phyloP scores from a whole-genome alignment of 2,113 vertebrate species.

The Tragelaphus strepsiceros region DNA sequence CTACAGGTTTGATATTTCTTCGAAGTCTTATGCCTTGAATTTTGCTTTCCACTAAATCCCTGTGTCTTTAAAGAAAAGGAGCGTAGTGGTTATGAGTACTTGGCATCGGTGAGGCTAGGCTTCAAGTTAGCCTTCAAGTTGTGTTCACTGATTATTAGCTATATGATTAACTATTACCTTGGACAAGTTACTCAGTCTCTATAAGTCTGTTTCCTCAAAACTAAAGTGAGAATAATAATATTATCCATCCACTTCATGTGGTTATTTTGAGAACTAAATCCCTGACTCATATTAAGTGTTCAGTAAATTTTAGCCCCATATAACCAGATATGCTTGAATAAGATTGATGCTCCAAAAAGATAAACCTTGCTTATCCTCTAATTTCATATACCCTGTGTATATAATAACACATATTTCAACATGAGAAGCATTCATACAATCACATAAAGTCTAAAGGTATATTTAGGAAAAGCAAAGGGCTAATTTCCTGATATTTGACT shows the following conservation, averaged over 20 bases:
- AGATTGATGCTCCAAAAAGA: neutral
- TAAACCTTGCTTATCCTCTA: neutral
- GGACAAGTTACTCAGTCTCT: neutral
- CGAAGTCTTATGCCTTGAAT: neutral
- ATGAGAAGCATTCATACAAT: neutral
- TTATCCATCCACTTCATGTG: neutral
- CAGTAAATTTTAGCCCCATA: neutral
- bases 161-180: neutral
- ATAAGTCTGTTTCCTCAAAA: neutral
- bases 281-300: neutral
- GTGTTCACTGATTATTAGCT: neutral
- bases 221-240: neutral
- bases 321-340: neutral
- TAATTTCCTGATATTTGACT: neutral
- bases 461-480: neutral
- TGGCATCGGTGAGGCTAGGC: neutral
- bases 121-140: neutral
- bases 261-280: constrained; percentile 7
- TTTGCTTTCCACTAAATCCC: neutral
- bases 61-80: neutral
- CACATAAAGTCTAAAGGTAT: neutral
- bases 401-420: neutral
- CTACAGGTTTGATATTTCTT: constrained; percentile 24
- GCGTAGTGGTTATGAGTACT: neutral
- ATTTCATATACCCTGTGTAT: neutral